Evolutionary conservation across 1,140 invertebrate species (phyloP), one percentile per base, ranked within the genome.

Genomic region (Brachionus manjavacas): DNA sequence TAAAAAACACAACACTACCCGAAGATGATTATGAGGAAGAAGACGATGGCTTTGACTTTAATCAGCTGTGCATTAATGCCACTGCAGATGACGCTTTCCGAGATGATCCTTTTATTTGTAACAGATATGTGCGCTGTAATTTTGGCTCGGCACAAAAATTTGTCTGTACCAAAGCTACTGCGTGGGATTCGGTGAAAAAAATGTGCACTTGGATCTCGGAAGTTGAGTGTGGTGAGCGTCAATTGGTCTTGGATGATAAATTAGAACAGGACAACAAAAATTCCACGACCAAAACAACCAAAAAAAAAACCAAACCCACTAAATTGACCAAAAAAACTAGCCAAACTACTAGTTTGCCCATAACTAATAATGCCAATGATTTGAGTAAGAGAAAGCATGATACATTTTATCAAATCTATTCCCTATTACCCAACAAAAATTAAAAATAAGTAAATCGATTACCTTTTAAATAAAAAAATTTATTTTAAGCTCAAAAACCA

Each of bases 101-200:
- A 20, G 60, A 68, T 68, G 64, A 83, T 28, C 81, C 81, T 11
- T 68, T 68, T 72, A 68, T 68, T 70, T 83, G 81, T 20, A 83
- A 68, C 31, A 25, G 81, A 39, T 83, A 83, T 72, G 20, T 68
- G 14, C 31, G 81, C 66, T 83, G 81, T 55, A 46, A 68, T 23
- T 66, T 70, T 72, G 81, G 81, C 39, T 68, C 31, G 1, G 81
- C 60, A 14, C 81, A 83, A 55, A 68, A 35, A 46, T 83, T 83
- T 55, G 68, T 68, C 7, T 83, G 81, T 23, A 35, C 81, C 8
- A 83, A 68, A 70, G 31, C 25, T 6, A 83, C 81, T 52, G 81
- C 81, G 14, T 83, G 81, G 81, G 35, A 83, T 72, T 35, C 28
- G 16, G 35, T 64, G 7, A 68, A 39, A 52, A 83, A 70, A 55